phyloP scores from a whole-genome alignment of 2,113 vertebrate genomes.

The Xiphophorus maculatus region DNA sequence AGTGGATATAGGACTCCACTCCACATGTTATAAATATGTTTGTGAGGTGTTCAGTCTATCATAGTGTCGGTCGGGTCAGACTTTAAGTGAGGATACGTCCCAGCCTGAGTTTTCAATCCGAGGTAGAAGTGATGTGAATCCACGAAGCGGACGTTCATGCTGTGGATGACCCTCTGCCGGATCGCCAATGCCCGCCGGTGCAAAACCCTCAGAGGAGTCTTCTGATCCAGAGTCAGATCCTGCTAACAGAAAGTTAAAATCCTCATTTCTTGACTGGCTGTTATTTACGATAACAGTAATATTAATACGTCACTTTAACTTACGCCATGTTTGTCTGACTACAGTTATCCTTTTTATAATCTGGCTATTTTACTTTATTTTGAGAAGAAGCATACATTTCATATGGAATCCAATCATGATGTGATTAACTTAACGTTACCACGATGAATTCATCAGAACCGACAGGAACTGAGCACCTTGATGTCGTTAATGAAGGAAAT shows the following conservation, averaged over 20 bases:
- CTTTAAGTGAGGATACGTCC: conserved; percentile 89
- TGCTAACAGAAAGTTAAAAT: conserved; percentile 41
- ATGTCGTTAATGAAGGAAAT: conserved; percentile 85
- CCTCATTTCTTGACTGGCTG: too few species aligned
- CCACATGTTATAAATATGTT: neutral
- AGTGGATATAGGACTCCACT: too few species aligned
- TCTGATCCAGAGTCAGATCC: conserved; percentile 93
- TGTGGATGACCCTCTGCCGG: conserved; percentile 87
- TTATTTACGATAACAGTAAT: too few species aligned
- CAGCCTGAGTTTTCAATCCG: conserved; percentile 90
- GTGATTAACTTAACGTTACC: neutral
- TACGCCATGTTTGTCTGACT: neutral
- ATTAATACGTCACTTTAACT: too few species aligned
- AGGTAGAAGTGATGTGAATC: conserved; percentile 93
- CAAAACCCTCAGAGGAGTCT: conserved; percentile 93
- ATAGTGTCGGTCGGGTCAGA: neutral
- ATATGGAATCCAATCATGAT: neutral
- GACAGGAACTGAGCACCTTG: conserved; percentile 65
- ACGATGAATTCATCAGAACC: neutral
- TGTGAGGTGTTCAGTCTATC: neutral
- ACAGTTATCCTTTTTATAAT: neutral
- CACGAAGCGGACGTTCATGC: conserved; percentile 83
- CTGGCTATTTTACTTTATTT: neutral
- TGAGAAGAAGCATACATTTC: neutral
- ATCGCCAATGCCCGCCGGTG: conserved; percentile 91